phyloP scores from a whole-genome alignment of 2,888 invertebrate species.

The Spicauda simplicius region DNA sequence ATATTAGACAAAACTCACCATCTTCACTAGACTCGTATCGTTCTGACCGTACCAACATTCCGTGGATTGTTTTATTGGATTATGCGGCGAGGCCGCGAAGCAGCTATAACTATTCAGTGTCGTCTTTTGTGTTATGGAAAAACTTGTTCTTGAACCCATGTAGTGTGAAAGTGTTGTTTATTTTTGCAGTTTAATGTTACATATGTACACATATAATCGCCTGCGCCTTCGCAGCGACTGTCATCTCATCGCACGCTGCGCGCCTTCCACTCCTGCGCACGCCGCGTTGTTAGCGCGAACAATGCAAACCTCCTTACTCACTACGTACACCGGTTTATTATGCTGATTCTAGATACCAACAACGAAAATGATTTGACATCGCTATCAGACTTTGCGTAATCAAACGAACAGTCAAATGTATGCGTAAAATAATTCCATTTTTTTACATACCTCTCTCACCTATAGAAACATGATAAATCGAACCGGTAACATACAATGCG shows the following conservation, averaged over 20 bases:
- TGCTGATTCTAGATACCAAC: constrained; percentile 41
- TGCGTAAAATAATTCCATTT: neutral
- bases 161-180: constrained; percentile 84
- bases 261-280: constrained; percentile 44
- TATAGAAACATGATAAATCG: neutral
- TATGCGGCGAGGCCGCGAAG: constrained; percentile 82
- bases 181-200: constrained; percentile 85
- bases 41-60: constrained; percentile 80
- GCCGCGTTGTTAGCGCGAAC: constrained; percentile 68
- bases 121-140: constrained; percentile 86
- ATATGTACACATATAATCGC: constrained; percentile 85
- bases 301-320: constrained; percentile 56
- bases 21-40: constrained; percentile 36
- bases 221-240: constrained; percentile 65
- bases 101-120: constrained; percentile 85
- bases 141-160: constrained; percentile 85
- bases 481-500: neutral
- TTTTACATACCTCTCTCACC: neutral
- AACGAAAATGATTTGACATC: constrained; percentile 25
- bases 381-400: constrained; percentile 3
- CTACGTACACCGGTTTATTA: constrained; percentile 60
- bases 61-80: constrained; percentile 84
- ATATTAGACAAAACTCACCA: constrained; percentile 11
- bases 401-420: neutral
- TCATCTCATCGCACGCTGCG: constrained; percentile 63